phyloP scores from a whole-genome alignment of 2,797 vertebrate genomes.

The Paramormyrops hopkinsi region DNA sequence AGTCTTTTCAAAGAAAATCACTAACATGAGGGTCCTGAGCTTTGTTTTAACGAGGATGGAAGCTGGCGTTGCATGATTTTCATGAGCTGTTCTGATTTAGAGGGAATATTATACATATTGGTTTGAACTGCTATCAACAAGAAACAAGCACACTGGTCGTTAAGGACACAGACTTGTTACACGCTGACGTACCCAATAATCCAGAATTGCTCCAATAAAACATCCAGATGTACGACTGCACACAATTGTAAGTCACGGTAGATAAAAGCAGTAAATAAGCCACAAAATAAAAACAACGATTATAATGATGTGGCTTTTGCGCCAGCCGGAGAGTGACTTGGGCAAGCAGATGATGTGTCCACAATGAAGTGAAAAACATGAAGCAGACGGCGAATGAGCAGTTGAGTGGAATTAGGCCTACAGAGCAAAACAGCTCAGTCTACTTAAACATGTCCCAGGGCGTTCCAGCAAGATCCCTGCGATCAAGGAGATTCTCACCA shows the following conservation, averaged over 20 bases:
- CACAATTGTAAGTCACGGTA: neutral
- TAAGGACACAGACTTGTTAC: neutral
- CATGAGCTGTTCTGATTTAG: neutral
- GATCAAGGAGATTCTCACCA: neutral
- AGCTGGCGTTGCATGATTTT: neutral
- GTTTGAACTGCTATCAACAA: neutral
- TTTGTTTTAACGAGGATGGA: neutral
- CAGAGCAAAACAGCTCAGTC: neutral
- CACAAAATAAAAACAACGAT: constrained; percentile 1
- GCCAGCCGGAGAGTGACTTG: neutral
- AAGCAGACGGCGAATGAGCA: neutral
- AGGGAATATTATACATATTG: neutral
- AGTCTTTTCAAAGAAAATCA: neutral
- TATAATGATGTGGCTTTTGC: neutral
- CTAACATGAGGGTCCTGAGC: neutral
- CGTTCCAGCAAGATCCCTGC: neutral
- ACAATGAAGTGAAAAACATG: neutral
- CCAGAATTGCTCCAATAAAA: neutral
- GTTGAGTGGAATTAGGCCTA: neutral
- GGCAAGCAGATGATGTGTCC: neutral
- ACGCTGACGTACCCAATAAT: neutral
- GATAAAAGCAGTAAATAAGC: constrained; percentile 3
- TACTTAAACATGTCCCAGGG: neutral
- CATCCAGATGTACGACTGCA: neutral
- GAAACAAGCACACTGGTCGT: neutral